Conservation (phyloP, 1,140 invertebrate species). For the Hirudo medicinalis region DNA sequence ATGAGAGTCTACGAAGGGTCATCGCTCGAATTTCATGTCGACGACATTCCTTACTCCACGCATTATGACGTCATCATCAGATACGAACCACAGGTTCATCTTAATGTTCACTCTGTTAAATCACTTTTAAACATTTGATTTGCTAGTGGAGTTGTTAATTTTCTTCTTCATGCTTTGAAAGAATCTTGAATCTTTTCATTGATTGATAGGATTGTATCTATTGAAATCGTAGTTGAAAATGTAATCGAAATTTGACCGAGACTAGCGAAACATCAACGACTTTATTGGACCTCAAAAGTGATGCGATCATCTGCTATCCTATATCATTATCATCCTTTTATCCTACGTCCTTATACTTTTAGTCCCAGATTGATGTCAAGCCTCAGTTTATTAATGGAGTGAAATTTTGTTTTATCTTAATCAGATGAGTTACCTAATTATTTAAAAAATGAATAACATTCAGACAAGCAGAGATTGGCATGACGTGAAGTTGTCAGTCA, state of each 20-base stretch:
- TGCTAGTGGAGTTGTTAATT: no score
- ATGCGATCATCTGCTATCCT: no score
- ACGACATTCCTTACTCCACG: conserved; percentile 67
- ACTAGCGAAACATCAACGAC: no score
- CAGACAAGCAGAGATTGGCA: conserved; percentile 56
- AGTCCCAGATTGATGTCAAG: no score
- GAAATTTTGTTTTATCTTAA: conserved; percentile 8
- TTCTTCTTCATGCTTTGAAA: no score
- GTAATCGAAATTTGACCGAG: no score
- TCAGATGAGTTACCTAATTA: conserved; percentile 41
- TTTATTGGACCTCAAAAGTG: no score
- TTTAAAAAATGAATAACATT: background rate
- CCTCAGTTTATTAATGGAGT: background rate
- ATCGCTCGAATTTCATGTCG: conserved; percentile 61
- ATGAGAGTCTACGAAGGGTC: conserved; percentile 71
- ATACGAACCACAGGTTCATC: conserved; percentile 58
- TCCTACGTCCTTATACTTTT: no score
- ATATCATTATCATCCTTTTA: no score
- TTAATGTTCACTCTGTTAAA: background rate
- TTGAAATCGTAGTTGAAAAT: no score
- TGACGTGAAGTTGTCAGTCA: conserved; percentile 65
- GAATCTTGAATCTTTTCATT: no score
- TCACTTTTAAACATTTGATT: background rate
- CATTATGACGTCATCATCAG: conserved; percentile 82
- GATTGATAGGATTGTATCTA: no score